Conservation (phyloP, 1,140 invertebrate species). For the Aleiodes sp. region DNA sequence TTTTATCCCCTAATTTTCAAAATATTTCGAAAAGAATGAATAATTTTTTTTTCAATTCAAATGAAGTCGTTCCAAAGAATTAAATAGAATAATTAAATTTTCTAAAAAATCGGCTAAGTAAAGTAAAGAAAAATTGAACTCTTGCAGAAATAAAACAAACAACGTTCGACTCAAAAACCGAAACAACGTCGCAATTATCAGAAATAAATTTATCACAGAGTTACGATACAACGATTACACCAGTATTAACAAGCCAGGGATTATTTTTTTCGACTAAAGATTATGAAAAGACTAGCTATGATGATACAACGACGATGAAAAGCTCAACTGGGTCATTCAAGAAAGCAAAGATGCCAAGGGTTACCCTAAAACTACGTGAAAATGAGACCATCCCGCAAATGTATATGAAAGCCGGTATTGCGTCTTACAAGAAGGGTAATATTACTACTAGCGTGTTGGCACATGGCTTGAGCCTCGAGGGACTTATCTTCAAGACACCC, state of each 20-base stretch:
- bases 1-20: too few relatives aligned
- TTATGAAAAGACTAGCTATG: slow-evolving; percentile 10
- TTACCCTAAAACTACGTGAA: slow-evolving; percentile 53
- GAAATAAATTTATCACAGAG: neutral
- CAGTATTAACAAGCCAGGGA: neutral
- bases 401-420: slow-evolving; percentile 58
- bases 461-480: slow-evolving; percentile 52
- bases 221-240: neutral
- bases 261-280: slow-evolving; percentile 17
- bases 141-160: slow-evolving; percentile 40
- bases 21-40: too few relatives aligned
- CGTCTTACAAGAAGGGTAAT: slow-evolving; percentile 57
- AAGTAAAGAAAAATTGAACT: slow-evolving; percentile 23
- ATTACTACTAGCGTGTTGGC: slow-evolving; percentile 57
- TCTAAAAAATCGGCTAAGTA: too few relatives aligned
- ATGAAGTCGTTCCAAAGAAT: too few relatives aligned
- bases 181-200: neutral
- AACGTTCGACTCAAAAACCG: slow-evolving; percentile 21
- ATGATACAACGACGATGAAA: slow-evolving; percentile 24
- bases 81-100: too few relatives aligned
- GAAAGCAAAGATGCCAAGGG: slow-evolving; percentile 49
- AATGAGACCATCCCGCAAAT: slow-evolving; percentile 58
- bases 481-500: slow-evolving; percentile 58
- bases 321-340: slow-evolving; percentile 31
- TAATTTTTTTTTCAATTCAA: too few relatives aligned